Evolutionary conservation across 1,140 invertebrate species (phyloP), one percentile per base, ranked within the genome.

Genomic region (Epicauta chinensis): DNA sequence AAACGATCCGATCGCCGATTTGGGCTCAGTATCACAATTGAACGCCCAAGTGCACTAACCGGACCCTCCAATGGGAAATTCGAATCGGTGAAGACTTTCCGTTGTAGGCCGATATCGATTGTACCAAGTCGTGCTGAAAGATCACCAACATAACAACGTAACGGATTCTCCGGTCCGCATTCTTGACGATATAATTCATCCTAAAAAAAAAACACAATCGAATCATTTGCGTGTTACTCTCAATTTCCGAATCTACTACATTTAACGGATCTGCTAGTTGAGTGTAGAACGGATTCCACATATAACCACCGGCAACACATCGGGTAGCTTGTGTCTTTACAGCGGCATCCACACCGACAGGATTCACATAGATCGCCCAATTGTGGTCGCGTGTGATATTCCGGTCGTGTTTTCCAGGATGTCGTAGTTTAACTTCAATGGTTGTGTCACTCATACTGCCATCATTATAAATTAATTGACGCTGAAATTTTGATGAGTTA

Each of bases 101-200:
- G 79, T 40, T 84, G 77, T 4, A 81, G 75, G 5, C 93, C 93
- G 32, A 97, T 76, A 59, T 86, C 82, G 49, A 96, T 89, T 1
- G 87, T 82, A 1, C 91, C 92, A 32, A 93, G 71, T 49, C 92
- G 78, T 0, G 88, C 82, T 1, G 90, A 89, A 37, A 96, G 70
- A 71, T 98, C 94, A 0, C 93, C 94, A n/a, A 95, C 86, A 63
- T 94, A 88, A 72, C 94, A 98, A 3, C 92, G 75, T 13, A 95
- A 69, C 0, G 91, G 93, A 65, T 93, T 90, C 69, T 89, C 83
- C 0, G 84, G 77, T 1, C 83, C 84, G 70, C 94, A 97, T 72
- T 97, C 91, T 67, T 86, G 78, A 56, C 73, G 78, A 68, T 97
- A 97, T 29, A 91, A 75, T 55, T 93, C 89, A 51, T 82, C 76